Percentiles rank a stretch among this genome's conserved stretches.
Conservation (phyloP, 64 coral and sea anemone genomes). For the Stichodactyla mertensii region DNA sequence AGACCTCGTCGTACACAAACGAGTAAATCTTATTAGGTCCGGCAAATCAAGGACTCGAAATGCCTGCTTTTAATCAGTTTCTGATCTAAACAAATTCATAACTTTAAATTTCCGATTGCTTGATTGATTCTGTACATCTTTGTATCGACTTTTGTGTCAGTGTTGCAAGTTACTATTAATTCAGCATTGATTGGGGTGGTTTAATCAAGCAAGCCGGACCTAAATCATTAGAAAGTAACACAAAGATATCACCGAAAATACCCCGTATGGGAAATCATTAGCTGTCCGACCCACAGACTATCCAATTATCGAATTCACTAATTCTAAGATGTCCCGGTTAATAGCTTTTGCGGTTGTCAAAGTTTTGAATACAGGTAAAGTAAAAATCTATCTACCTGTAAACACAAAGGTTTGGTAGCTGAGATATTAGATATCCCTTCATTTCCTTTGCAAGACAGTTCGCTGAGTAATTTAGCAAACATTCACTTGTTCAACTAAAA, state of each 20-base stretch:
- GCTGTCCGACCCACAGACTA: background rate
- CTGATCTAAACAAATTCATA: conserved; percentile 1
- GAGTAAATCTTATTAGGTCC: background rate
- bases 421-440: background rate
- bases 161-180: background rate
- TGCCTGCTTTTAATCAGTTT: conserved; percentile 1
- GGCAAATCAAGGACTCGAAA: conserved; percentile 4
- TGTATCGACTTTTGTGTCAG: background rate
- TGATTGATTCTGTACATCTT: conserved; percentile 7
- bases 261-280: background rate
- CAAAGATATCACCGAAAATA: background rate
- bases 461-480: background rate
- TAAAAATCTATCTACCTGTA: background rate
- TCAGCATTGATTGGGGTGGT: background rate
- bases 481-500: conserved; percentile 10
- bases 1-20: background rate
- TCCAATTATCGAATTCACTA: background rate
- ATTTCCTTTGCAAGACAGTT: background rate
- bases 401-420: background rate
- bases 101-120: conserved; percentile 13
- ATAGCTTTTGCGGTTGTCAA: background rate
- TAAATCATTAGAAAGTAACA: background rate
- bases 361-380: background rate
- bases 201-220: background rate
- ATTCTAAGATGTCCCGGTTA: background rate